Conservation (phyloP, 92 coral and sea anemone genomes). For the Zoanthus sociatus region DNA sequence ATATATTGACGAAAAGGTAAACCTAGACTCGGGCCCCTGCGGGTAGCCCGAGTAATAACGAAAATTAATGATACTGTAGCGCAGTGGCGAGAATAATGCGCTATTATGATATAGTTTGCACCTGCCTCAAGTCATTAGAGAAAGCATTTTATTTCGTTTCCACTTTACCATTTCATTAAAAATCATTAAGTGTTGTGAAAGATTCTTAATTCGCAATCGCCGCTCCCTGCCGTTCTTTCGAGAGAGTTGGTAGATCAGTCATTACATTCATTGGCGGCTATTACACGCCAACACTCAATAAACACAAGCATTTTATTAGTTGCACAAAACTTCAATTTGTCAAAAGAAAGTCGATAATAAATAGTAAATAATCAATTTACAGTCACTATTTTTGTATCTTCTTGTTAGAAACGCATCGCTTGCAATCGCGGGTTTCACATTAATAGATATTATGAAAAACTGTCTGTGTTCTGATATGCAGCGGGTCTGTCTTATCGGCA, state of each 20-base stretch:
- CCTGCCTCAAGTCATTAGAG: slow-evolving; percentile 65
- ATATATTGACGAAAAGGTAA: too few relatives aligned
- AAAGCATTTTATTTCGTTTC: slow-evolving; percentile 59
- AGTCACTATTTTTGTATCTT: slow-evolving; percentile 20
- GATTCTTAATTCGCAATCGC: slow-evolving; percentile 63
- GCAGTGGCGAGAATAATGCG: slow-evolving; percentile 34
- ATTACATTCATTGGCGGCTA: slow-evolving; percentile 53
- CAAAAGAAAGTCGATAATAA: slow-evolving; percentile 50
- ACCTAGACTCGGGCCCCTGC: too few relatives aligned
- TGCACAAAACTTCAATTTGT: slow-evolving; percentile 53
- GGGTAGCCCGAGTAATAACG: too few relatives aligned
- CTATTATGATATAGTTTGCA: slow-evolving; percentile 51
- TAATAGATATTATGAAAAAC: slow-evolving; percentile 22
- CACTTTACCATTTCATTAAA: slow-evolving; percentile 70
- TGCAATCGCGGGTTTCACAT: not conserved
- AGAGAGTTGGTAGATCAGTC: slow-evolving; percentile 57
- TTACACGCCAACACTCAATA: slow-evolving; percentile 41
- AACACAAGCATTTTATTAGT: slow-evolving; percentile 42
- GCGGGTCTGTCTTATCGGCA: slow-evolving; percentile 39
- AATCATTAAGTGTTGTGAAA: slow-evolving; percentile 64
- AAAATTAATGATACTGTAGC: too few relatives aligned
- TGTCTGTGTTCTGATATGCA: slow-evolving; percentile 27
- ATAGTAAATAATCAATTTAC: slow-evolving; percentile 43
- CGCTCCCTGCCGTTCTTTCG: slow-evolving; percentile 67
- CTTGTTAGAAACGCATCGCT: slow-evolving; percentile 17